A percentile compares a stretch with the other conserved stretches of the same genome.
These are phyloP conservation scores for Eueremaeus valkanovi DNA, from an alignment of 2,888 invertebrate species.

Conservation along the genomic window DNA sequence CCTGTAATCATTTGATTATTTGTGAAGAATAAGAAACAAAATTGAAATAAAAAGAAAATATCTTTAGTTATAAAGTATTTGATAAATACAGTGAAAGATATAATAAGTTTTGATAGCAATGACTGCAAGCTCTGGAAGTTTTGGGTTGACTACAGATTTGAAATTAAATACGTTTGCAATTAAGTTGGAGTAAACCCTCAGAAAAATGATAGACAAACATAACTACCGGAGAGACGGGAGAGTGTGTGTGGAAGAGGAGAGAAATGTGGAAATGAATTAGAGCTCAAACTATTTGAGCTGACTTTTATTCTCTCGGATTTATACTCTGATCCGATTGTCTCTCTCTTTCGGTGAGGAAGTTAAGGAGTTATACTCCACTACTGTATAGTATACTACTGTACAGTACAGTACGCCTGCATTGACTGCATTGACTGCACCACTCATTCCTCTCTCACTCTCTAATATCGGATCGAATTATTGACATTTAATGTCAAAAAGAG, in stretches of 20 bases:
- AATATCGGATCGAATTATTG: constrained; percentile 26
- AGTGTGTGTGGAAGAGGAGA: background rate
- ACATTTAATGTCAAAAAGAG: constrained; percentile 33
- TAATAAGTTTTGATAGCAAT: background rate
- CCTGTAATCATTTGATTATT: background rate
- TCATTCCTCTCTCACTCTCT: background rate
- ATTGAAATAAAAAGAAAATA: background rate
- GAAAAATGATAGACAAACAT: constrained; percentile 2
- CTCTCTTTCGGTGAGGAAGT: background rate
- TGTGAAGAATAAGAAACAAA: background rate
- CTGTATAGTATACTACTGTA: background rate
- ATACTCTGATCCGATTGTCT: constrained; percentile 22
- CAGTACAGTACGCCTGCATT: too few relatives aligned
- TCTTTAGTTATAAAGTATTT: background rate
- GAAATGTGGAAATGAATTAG: constrained; percentile 1
- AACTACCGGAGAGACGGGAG: background rate
- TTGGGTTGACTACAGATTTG: background rate
- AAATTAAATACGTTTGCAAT: background rate
- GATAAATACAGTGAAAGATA: background rate
- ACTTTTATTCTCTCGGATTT: constrained; percentile 26
- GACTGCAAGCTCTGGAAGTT: background rate
- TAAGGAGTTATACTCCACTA: background rate
- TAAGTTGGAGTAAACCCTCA: background rate
- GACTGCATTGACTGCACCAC: background rate
- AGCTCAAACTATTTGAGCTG: background rate